A percentile compares a stretch with the other conserved stretches of the same genome.
phyloP scores from a whole-genome alignment of 2,113 vertebrate species.

The Mixornis gularis region DNA sequence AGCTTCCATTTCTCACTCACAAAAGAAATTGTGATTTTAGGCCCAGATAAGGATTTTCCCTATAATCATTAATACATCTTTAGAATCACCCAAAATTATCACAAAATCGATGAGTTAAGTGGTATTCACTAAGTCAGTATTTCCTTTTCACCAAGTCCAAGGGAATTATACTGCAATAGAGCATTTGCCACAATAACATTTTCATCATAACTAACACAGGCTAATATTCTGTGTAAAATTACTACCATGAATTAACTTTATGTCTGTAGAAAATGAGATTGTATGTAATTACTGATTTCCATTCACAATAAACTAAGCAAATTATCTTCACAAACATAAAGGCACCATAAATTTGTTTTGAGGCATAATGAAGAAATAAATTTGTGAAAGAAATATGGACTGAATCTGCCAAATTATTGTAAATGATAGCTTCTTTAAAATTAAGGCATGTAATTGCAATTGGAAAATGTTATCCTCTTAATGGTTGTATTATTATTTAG shows the following conservation, averaged over 20 bases:
- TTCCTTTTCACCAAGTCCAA: constrained; percentile 60
- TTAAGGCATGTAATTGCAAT: constrained; percentile 81
- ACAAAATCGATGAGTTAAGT: constrained; percentile 43
- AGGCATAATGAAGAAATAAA: constrained; percentile 83
- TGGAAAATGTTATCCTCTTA: constrained; percentile 77
- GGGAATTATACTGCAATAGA: constrained; percentile 49
- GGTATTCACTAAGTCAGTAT: constrained; percentile 57
- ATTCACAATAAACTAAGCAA: constrained; percentile 84
- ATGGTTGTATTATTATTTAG: constrained; percentile 75
- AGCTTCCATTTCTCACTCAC: not conserved
- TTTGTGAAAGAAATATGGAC: constrained; percentile 81
- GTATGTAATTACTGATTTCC: constrained; percentile 82
- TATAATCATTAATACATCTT: not conserved
- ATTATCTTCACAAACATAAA: constrained; percentile 79
- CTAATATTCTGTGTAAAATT: constrained; percentile 80
- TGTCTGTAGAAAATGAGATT: constrained; percentile 78
- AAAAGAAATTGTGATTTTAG: not conserved
- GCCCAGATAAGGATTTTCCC: not conserved
- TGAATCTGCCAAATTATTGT: constrained; percentile 79
- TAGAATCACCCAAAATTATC: not conserved
- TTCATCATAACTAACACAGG: constrained; percentile 74
- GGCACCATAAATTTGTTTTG: constrained; percentile 81
- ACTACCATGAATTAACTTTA: constrained; percentile 81
- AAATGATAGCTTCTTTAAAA: constrained; percentile 81
- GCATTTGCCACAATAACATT: constrained; percentile 68